Evolutionary conservation across 2,888 invertebrate genomes (phyloP).

Genomic region (Leptodirus hochenwartii): DNA sequence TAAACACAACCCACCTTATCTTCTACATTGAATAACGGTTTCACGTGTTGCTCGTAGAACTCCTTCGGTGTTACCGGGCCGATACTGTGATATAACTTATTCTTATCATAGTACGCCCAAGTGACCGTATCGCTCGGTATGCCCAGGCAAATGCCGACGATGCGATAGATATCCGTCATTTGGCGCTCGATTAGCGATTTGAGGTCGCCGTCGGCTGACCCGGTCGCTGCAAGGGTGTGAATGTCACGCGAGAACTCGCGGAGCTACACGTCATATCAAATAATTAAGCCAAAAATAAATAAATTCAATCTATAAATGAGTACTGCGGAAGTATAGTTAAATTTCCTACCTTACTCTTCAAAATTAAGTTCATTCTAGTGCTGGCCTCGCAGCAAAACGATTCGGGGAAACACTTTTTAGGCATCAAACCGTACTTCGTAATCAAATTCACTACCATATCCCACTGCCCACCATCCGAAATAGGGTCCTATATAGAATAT

Average conservation of each 20-base stretch:
- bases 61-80: slow-evolving; percentile 61
- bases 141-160: slow-evolving; percentile 70
- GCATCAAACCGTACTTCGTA: slow-evolving; percentile 74
- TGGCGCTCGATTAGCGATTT: slow-evolving; percentile 44
- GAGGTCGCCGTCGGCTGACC: slow-evolving; percentile 42
- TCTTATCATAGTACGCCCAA: slow-evolving; percentile 75
- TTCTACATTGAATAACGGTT: slow-evolving; percentile 60
- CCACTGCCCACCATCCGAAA: slow-evolving; percentile 81
- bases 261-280: slow-evolving; percentile 30
- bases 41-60: slow-evolving; percentile 64
- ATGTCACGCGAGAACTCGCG: slow-evolving; percentile 65
- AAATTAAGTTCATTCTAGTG: slow-evolving; percentile 53
- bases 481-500: slow-evolving; percentile 44
- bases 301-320: neutral
- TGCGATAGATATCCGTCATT: slow-evolving; percentile 58
- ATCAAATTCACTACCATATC: slow-evolving; percentile 80
- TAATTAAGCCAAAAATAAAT: neutral
- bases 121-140: slow-evolving; percentile 62
- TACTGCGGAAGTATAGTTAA: neutral
- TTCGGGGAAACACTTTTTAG: slow-evolving; percentile 77
- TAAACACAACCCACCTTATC: slow-evolving; percentile 42
- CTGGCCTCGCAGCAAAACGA: slow-evolving; percentile 60
- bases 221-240: slow-evolving; percentile 40
- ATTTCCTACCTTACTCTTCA: slow-evolving; percentile 57
- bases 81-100: slow-evolving; percentile 50